Percentiles rank a stretch among this genome's conserved stretches.
phyloP scores from a whole-genome alignment of 1,140 invertebrate genomes.

The Ruditapes philippinarum region DNA sequence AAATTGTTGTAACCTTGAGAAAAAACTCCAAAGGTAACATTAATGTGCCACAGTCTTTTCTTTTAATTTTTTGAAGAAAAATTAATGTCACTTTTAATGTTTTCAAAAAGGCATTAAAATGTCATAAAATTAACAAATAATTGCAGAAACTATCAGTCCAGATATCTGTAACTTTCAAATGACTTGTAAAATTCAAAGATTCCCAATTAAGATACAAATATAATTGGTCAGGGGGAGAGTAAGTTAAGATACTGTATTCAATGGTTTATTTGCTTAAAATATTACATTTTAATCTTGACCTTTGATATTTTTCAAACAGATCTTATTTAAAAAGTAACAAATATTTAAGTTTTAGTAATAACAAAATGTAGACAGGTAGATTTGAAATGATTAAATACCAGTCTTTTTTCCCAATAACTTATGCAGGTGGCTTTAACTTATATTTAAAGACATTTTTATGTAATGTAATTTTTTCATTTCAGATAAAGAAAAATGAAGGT shows the following conservation, averaged over 20 bases:
- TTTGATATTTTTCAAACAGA: background rate
- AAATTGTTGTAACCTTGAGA: no score
- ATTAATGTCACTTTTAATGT: no score
- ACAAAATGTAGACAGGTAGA: background rate
- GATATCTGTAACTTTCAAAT: background rate
- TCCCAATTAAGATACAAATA: background rate
- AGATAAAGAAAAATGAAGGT: no score
- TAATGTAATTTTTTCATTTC: no score
- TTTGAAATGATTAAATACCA: no score
- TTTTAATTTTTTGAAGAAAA: no score
- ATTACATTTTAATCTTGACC: slow-evolving; percentile 11
- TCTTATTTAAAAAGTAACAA: background rate
- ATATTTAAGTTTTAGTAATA: background rate
- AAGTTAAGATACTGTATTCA: no score
- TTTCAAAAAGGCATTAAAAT: background rate
- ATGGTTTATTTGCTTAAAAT: background rate
- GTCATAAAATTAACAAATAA: background rate
- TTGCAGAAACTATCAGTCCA: background rate
- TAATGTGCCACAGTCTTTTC: no score
- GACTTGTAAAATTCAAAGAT: background rate
- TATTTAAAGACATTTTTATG: no score
- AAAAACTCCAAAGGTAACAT: no score
- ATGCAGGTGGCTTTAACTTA: no score
- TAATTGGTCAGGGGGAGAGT: background rate
- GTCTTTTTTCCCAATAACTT: no score